phyloP scores from a whole-genome alignment of 2,888 invertebrate genomes.

The Eretmocerus hayati region DNA sequence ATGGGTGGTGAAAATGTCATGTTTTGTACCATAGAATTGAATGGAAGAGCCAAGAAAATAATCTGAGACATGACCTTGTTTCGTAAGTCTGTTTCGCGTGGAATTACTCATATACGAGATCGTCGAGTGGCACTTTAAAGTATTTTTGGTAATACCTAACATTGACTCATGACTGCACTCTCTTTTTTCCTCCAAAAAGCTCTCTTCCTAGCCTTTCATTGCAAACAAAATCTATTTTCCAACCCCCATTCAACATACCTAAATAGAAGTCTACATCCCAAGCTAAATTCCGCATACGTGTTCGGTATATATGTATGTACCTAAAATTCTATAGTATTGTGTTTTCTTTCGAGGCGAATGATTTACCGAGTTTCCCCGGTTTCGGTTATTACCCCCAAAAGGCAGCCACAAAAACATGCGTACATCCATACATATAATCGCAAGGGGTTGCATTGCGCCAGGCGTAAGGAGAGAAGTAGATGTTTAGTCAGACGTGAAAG shows the following conservation, averaged over 20 bases:
- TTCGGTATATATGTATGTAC: no score
- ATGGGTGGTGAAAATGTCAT: no score
- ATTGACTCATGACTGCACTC: slow-evolving; percentile 43
- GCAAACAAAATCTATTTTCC: no score
- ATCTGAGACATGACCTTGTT: no score
- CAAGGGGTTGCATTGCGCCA: neutral
- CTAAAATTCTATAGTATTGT: slow-evolving; percentile 35
- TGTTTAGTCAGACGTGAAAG: slow-evolving; percentile 22
- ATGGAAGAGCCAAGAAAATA: no score
- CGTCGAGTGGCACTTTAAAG: slow-evolving; percentile 43
- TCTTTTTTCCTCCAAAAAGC: no score
- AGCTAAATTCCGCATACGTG: neutral
- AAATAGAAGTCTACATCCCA: neutral
- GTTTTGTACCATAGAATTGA: no score
- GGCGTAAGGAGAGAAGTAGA: slow-evolving; percentile 20
- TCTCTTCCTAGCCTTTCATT: neutral
- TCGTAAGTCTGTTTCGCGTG: no score
- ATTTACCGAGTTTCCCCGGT: slow-evolving; percentile 41
- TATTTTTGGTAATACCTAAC: slow-evolving; percentile 44
- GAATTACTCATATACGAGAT: slow-evolving; percentile 20
- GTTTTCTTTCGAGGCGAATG: slow-evolving; percentile 45
- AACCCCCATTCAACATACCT: no score
- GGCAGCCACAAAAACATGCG: slow-evolving; percentile 34
- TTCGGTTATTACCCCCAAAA: slow-evolving; percentile 34
- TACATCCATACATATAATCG: no score